A percentile compares a stretch with the other conserved stretches of the same genome.
Evolutionary conservation across 2,888 invertebrate genomes (phyloP).

Genomic region (Coecobrya sp.): DNA sequence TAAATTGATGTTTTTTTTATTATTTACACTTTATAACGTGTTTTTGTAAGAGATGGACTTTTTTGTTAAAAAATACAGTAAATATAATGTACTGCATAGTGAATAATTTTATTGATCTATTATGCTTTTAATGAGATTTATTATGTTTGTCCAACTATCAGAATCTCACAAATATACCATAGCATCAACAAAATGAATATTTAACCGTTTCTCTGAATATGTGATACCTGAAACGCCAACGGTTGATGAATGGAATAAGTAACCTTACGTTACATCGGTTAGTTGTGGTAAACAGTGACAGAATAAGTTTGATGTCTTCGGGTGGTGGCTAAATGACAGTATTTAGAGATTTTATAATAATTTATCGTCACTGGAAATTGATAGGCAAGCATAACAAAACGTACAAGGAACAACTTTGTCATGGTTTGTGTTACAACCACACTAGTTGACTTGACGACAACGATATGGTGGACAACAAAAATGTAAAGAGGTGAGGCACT

Average conservation of each 20-base stretch:
- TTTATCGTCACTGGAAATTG: neutral
- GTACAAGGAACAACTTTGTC: constrained; percentile 5
- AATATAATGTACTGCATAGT: neutral
- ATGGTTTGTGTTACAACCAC: neutral
- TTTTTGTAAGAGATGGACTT: neutral
- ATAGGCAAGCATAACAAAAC: constrained; percentile 6
- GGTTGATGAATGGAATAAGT: no score
- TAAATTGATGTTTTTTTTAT: constrained; percentile 47
- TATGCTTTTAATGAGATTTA: neutral
- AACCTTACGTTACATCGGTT: no score
- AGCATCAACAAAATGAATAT: no score
- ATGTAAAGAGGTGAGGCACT: neutral
- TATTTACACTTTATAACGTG: constrained; percentile 17
- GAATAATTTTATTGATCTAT: neutral
- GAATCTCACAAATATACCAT: no score
- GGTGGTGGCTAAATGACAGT: no score
- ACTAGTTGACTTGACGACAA: neutral
- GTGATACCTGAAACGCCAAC: no score
- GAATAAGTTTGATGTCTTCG: no score
- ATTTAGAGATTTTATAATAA: no score
- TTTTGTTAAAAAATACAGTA: neutral
- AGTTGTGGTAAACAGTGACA: no score
- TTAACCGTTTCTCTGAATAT: no score
- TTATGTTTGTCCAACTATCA: no score
- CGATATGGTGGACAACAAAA: neutral